Evolutionary conservation across 2,888 invertebrate genomes (phyloP), one percentile per base, ranked within the genome.

Genomic region (Oscheius sp.): DNA sequence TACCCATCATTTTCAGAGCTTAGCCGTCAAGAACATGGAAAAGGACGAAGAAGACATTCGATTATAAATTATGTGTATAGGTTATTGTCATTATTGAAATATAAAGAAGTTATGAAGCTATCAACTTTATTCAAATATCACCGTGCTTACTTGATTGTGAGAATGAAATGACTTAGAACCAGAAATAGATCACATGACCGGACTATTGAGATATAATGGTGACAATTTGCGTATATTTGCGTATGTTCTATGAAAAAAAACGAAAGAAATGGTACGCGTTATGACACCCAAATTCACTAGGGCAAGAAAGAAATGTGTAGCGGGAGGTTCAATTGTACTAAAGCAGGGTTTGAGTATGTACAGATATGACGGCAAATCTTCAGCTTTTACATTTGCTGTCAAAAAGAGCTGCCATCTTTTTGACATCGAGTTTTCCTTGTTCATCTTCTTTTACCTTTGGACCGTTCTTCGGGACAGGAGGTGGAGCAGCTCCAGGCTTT

Each of bases 321-420:
- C 2, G 29, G 35, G 29, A 21, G 63, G 37, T 35, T n/a, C n/a
- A 35, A 42, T 3, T 47, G 7, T 47, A 13, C 42, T 63, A 63
- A 63, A 63, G 63, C 63, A 29, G 0, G 35, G 5, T 11, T 21
- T 29, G 48, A 42, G 21, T 63, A 63, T 63, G 47, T 63, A 63
- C 63, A 63, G 63, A 47, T 63, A 63, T 32, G n/a, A 63, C 21
- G 48, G 48, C 7, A 63, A 63, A 13, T 37, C 58, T 47, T 58
- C 62, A 7, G 3, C 32, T 11, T 59, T 70, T 73, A 13, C 57
- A 37, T 21, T 73, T 58, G 10, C 65, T 37, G 53, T 73, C 73
- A n/a, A 73, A 73, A n/a, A 65, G 55, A 48, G 73, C 73, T 42
- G 73, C 65, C 73, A 73, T 73, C 29, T 66, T 73, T 55, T 73